Conservation (phyloP, 2,888 invertebrate species). For the Nomada fabriciana region DNA sequence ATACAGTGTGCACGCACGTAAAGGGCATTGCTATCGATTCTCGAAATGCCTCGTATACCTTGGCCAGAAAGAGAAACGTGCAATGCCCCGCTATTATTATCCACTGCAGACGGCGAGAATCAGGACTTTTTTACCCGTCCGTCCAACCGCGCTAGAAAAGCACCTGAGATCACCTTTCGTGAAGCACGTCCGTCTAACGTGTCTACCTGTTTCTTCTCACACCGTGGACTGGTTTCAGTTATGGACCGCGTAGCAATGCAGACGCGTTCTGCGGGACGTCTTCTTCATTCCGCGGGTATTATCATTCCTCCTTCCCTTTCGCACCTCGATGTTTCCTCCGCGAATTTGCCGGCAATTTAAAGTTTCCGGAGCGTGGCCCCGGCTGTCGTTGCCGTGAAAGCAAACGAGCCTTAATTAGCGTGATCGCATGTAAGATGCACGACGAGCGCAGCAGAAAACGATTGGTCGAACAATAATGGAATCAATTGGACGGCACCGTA, state of each 20-base stretch:
- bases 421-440: background rate
- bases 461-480: background rate
- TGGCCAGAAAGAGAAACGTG: conserved; percentile 21
- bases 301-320: background rate
- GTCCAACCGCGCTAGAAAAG: conserved; percentile 37
- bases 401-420: conserved; percentile 18
- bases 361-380: conserved; percentile 8
- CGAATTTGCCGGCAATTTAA: conserved; percentile 21
- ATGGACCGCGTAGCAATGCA: conserved; percentile 53
- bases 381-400: conserved; percentile 23
- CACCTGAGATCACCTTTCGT: conserved; percentile 35
- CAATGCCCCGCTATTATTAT: conserved; percentile 27
- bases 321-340: background rate
- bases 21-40: conserved; percentile 16
- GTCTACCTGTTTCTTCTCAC: conserved; percentile 41
- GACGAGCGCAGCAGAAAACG: background rate
- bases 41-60: background rate
- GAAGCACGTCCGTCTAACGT: conserved; percentile 36
- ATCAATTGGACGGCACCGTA: background rate
- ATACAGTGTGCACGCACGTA: background rate
- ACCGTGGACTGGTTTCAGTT: conserved; percentile 62
- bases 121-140: conserved; percentile 24
- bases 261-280: conserved; percentile 22
- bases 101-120: conserved; percentile 2
- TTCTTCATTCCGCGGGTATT: conserved; percentile 24